Percentiles rank a stretch among this genome's conserved stretches.
Evolutionary conservation across 2,797 vertebrate species (phyloP).

Genomic region (Monodelphis domestica): DNA sequence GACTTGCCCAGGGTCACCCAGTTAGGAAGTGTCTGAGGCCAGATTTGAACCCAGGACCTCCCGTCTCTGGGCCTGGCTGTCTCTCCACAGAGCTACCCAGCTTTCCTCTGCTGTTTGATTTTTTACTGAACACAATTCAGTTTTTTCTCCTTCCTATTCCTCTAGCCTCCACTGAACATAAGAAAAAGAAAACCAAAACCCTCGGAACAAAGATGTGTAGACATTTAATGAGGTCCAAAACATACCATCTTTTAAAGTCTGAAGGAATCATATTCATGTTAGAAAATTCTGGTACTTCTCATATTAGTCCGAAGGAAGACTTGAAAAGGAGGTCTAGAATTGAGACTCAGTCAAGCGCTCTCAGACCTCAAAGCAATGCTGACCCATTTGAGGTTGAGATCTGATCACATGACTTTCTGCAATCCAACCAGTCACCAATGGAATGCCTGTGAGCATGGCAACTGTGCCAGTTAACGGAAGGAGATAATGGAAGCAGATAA

Average conservation of each 20-base stretch:
- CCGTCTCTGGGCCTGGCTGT: no score
- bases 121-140: not conserved
- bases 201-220: not conserved
- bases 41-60: no score
- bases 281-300: no score
- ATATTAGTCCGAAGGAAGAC: conserved; percentile 24
- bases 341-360: not conserved
- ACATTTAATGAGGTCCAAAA: conserved; percentile 30
- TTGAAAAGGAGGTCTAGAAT: conserved; percentile 45
- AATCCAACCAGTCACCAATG: conserved; percentile 58
- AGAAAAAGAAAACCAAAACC: not conserved
- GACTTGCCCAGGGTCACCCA: no score
- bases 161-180: not conserved
- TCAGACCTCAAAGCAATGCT: not conserved
- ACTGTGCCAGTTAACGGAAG: conserved; percentile 50
- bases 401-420: conserved; percentile 42
- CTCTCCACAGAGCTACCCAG: no score
- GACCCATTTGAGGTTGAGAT: conserved; percentile 56
- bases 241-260: not conserved
- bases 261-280: no score
- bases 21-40: no score
- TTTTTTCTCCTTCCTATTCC: not conserved
- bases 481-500: conserved; percentile 60
- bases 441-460: conserved; percentile 62
- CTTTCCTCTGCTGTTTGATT: no score